Percentiles rank a stretch among this genome's conserved stretches.
Evolutionary conservation across 2,888 invertebrate species (phyloP).

Genomic region (Nemapogon koenigi): DNA sequence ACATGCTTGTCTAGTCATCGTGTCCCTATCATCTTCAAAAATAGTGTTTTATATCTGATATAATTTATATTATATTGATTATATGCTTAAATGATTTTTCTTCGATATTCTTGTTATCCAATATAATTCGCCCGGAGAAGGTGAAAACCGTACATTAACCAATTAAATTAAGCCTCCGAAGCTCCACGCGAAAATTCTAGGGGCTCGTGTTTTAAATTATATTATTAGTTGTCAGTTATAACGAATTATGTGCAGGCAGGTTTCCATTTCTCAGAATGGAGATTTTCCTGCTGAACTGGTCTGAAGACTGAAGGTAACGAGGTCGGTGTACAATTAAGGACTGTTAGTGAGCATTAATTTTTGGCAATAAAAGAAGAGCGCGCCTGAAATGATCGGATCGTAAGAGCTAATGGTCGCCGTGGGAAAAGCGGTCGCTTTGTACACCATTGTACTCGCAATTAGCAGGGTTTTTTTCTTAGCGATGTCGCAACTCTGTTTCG

Average conservation of each 20-base stretch:
- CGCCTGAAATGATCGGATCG: constrained; percentile 55
- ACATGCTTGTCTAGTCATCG: no score
- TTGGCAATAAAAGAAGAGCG: constrained; percentile 63
- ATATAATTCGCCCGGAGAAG: no score
- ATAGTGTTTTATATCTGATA: no score
- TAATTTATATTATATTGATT: no score
- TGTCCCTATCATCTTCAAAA: no score
- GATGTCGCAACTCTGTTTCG: constrained; percentile 35
- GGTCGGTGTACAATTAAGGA: constrained; percentile 54
- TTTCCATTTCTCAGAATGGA: constrained; percentile 38
- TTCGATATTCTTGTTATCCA: no score
- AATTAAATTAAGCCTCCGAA: no score
- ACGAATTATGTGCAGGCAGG: constrained; percentile 38
- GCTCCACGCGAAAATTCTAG: constrained; percentile 31
- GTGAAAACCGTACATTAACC: no score
- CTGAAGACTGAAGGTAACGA: constrained; percentile 37
- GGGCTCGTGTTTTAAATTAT: constrained; percentile 37
- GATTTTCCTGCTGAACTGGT: constrained; percentile 23
- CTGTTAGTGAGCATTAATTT: constrained; percentile 63
- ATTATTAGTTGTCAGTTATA: constrained; percentile 46
- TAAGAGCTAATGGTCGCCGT: constrained; percentile 46
- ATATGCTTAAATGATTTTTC: no score
- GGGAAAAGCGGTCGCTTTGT: constrained; percentile 61
- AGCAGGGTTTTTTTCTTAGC: constrained; percentile 42
- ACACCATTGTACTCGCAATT: constrained; percentile 57